phyloP scores from a whole-genome alignment of 1,140 invertebrate species.

The Stegodyphus mimosarum region DNA sequence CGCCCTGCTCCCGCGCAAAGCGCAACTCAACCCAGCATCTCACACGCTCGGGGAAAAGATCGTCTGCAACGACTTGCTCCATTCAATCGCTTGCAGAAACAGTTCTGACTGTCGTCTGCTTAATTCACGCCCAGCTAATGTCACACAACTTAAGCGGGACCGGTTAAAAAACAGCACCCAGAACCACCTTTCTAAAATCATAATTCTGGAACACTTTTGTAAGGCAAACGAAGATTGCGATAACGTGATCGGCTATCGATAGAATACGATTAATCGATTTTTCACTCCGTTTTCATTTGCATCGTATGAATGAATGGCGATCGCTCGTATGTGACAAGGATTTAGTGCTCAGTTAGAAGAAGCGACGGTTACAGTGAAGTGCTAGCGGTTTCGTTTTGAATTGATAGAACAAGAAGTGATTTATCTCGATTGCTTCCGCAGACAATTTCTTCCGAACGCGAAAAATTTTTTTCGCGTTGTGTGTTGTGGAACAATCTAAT shows the following conservation, averaged over 20 bases:
- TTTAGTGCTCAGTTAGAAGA: slow-evolving; percentile 46
- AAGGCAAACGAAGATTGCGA: slow-evolving; percentile 14
- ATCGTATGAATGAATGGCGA: slow-evolving; percentile 48
- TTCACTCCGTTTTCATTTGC: slow-evolving; percentile 40
- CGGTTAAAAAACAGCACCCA: too few species aligned
- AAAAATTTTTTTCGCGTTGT: too few species aligned
- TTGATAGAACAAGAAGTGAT: slow-evolving; percentile 28
- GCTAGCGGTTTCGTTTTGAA: slow-evolving; percentile 35
- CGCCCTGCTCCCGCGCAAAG: slow-evolving; percentile 35
- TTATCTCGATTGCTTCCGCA: neutral
- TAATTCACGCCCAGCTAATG: neutral
- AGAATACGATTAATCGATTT: slow-evolving; percentile 52
- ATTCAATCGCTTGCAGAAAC: slow-evolving; percentile 13
- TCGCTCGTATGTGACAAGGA: slow-evolving; percentile 49
- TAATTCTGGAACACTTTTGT: too few species aligned
- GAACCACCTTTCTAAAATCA: too few species aligned
- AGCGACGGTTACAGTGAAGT: slow-evolving; percentile 47
- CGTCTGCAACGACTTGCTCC: slow-evolving; percentile 33
- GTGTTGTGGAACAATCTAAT: neutral
- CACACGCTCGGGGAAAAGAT: slow-evolving; percentile 47
- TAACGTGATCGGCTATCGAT: slow-evolving; percentile 35
- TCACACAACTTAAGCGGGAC: too few species aligned
- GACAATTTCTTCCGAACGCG: too few species aligned
- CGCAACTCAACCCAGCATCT: slow-evolving; percentile 43
- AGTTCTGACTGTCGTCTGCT: slow-evolving; percentile 26